A percentile compares a stretch with the other conserved stretches of the same genome.
Conservation (phyloP, 2,888 invertebrate species). For the Papilio protenor region DNA sequence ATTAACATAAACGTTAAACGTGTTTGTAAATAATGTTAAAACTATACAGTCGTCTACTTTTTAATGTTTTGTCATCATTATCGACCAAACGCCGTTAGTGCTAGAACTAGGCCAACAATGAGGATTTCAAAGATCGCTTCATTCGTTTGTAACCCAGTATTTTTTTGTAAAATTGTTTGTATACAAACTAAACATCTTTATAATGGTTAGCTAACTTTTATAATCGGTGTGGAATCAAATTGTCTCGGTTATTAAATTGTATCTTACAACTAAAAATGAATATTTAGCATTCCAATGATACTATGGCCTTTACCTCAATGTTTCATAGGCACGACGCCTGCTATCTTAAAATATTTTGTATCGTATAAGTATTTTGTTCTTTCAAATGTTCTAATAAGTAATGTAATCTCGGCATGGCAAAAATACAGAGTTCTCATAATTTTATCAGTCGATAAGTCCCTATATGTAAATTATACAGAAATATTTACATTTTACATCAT, state of each 20-base stretch:
- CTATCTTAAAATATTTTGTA: background rate
- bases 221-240: background rate
- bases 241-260: background rate
- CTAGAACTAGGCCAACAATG: background rate
- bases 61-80: background rate
- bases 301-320: constrained; percentile 23
- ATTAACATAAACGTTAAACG: background rate
- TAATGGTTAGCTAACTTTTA: background rate
- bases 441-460: too few relatives aligned
- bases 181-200: background rate
- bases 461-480: too few relatives aligned
- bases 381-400: too few relatives aligned
- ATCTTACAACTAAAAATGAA: background rate
- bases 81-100: background rate
- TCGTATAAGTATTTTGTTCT: too few relatives aligned
- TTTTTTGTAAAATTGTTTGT: too few relatives aligned
- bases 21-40: background rate
- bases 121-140: background rate
- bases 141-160: background rate
- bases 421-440: too few relatives aligned
- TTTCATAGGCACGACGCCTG: background rate
- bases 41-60: background rate
- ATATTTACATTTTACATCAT: too few relatives aligned
- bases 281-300: background rate
- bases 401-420: too few relatives aligned